Conservation (phyloP, 2,888 invertebrate species). For the Gonocerus acuteangulatus region DNA sequence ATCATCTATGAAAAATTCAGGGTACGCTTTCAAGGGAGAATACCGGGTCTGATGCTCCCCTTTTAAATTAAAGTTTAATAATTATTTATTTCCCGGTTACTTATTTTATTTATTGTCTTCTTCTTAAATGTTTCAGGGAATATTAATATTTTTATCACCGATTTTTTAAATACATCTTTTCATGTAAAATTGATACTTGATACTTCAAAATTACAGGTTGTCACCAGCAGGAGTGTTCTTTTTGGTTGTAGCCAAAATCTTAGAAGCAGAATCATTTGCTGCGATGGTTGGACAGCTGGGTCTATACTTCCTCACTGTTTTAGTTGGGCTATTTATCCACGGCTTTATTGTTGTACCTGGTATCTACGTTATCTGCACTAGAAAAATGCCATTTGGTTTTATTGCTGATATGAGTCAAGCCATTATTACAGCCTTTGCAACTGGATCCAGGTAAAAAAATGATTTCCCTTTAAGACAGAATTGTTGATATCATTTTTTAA, state of each 20-base stretch:
- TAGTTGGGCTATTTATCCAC: conserved; percentile 84
- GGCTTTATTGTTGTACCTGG: conserved; percentile 84
- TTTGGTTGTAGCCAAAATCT: conserved; percentile 80
- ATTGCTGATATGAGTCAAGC: conserved; percentile 82
- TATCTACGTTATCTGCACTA: conserved; percentile 73
- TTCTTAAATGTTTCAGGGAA: too few relatives aligned
- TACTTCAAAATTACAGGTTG: conserved; percentile 64
- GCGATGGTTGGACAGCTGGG: conserved; percentile 81
- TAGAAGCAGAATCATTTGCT: conserved; percentile 80
- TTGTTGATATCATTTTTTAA: too few relatives aligned
- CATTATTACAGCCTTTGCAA: conserved; percentile 90
- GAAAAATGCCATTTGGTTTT: conserved; percentile 73
- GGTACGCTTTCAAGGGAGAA: too few relatives aligned
- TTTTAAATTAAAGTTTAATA: too few relatives aligned
- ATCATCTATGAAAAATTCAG: too few relatives aligned
- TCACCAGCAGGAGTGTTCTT: conserved; percentile 86
- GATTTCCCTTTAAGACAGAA: neutral
- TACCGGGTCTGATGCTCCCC: too few relatives aligned
- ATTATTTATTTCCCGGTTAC: too few relatives aligned
- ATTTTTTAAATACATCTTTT: too few relatives aligned
- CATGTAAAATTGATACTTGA: too few relatives aligned
- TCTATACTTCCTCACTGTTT: conserved; percentile 85
- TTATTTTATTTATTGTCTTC: too few relatives aligned
- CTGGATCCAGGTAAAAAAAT: conserved; percentile 79
- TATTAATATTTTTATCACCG: too few relatives aligned